Conservation (phyloP, 2,888 invertebrate species). For the Anodontia alba region DNA sequence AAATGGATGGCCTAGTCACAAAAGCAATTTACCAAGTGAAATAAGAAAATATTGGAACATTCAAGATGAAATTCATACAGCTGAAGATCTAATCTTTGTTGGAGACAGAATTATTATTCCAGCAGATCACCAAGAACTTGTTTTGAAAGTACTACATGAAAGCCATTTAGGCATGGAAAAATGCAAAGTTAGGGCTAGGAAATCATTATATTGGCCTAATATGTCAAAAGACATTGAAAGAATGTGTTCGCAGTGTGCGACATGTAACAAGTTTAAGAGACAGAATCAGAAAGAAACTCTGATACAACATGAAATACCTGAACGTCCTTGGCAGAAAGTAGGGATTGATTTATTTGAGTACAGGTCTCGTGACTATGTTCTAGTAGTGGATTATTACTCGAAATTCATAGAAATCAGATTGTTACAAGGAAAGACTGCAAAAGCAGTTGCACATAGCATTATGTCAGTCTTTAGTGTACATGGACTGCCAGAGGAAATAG, state of each 20-base stretch:
- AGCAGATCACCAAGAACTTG: neutral
- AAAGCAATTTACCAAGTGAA: neutral
- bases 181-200: slow-evolving; percentile 7
- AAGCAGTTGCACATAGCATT: slow-evolving; percentile 31
- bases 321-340: slow-evolving; percentile 52
- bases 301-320: slow-evolving; percentile 25
- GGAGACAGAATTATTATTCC: slow-evolving; percentile 35
- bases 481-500: slow-evolving; percentile 51
- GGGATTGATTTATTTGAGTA: slow-evolving; percentile 49
- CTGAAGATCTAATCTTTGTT: slow-evolving; percentile 19
- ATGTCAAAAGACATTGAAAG: no score
- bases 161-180: slow-evolving; percentile 34
- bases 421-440: slow-evolving; percentile 51
- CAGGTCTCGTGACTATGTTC: slow-evolving; percentile 40
- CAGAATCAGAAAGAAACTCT: slow-evolving; percentile 25
- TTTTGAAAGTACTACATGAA: slow-evolving; percentile 31
- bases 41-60: slow-evolving; percentile 22
- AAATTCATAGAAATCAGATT: slow-evolving; percentile 55
- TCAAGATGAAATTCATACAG: slow-evolving; percentile 28
- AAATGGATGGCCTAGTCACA: slow-evolving; percentile 30
- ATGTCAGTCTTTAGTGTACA: slow-evolving; percentile 52
- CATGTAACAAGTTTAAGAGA: slow-evolving; percentile 14
- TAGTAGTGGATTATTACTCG: slow-evolving; percentile 62
- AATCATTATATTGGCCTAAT: slow-evolving; percentile 27
- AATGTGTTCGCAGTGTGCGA: slow-evolving; percentile 15